phyloP scores from a whole-genome alignment of 2,888 invertebrate species.

The Sesia apiformis region DNA sequence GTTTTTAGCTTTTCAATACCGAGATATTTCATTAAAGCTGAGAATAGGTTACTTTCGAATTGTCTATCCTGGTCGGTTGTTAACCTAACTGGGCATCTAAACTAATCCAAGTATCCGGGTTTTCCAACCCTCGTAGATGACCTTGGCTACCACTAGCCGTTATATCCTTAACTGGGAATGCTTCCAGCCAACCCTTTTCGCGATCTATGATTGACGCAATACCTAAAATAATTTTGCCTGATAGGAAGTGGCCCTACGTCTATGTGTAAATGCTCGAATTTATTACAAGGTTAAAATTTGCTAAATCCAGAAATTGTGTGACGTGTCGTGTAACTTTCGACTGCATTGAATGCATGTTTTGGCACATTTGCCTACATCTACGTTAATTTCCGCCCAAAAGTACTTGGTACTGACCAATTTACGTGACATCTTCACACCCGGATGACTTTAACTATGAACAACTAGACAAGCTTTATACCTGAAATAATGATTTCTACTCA shows the following conservation, averaged over 20 bases:
- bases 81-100: constrained; percentile 12
- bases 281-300: not conserved
- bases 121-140: constrained; percentile 15
- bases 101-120: too few species aligned
- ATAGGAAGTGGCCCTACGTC: not conserved
- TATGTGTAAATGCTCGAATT: not conserved
- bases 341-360: too few species aligned
- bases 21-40: not conserved
- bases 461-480: not conserved
- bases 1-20: not conserved
- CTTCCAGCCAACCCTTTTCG: constrained; percentile 19
- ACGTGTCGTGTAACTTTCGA: too few species aligned
- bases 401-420: not conserved
- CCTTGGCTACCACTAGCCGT: constrained; percentile 18
- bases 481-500: too few species aligned
- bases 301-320: too few species aligned
- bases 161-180: constrained; percentile 18
- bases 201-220: constrained; percentile 13
- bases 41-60: constrained; percentile 9
- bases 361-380: not conserved
- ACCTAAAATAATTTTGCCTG: constrained; percentile 2
- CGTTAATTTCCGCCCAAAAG: not conserved
- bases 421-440: not conserved
- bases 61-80: constrained; percentile 14
- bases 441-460: not conserved